Evolutionary conservation across 1,140 invertebrate genomes (phyloP), one percentile per base, ranked within the genome.

Genomic region (Belonocnema kinseyi): DNA sequence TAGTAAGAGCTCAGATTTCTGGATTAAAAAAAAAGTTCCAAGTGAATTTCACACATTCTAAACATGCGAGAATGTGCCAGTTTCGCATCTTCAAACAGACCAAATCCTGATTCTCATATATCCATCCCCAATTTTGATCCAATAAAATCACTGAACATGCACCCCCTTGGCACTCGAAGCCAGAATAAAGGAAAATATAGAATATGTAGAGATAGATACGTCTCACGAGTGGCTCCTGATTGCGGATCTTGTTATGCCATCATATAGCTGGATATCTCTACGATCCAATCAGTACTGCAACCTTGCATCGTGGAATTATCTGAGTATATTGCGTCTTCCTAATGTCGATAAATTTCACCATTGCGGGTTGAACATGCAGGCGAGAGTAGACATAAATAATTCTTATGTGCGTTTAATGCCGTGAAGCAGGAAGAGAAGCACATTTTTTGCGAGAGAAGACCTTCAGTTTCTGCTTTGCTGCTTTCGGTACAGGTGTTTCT

Each of bases 191-290:
- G 52, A 46, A 56, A 72, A 77, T 77, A 77, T 77, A 54, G 72
- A 77, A 72, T 73, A n/a, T n/a, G n/a, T n/a, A 58, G 72, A 73
- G 76, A 76, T 76, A 76, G 75, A 76, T 72, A 76, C 56, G 51
- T 76, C 33, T 66, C 61, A 66, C 51, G 76, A 61, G 58, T 51
- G 73, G 14, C 56, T 61, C 54, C 77, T 78, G 77, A 78, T 78
- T 78, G 77, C 73, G 73, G 75, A 78, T 78, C 77, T 78, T 75
- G 77, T 78, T 78, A 78, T 72, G 51, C 51, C 76, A 74, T 61
- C 73, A 61, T 75, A 75, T 26, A 58, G 21, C 19, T 26, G 54
- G 13, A 75, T 56, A 77, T 77, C 52, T 77, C 17, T 40, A 71
- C 75, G 53, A 72, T 72, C 70, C 75, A 70, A 77, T 77, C 71